Conservation (phyloP, 2,888 invertebrate species). For the Drosophila melanosoma region DNA sequence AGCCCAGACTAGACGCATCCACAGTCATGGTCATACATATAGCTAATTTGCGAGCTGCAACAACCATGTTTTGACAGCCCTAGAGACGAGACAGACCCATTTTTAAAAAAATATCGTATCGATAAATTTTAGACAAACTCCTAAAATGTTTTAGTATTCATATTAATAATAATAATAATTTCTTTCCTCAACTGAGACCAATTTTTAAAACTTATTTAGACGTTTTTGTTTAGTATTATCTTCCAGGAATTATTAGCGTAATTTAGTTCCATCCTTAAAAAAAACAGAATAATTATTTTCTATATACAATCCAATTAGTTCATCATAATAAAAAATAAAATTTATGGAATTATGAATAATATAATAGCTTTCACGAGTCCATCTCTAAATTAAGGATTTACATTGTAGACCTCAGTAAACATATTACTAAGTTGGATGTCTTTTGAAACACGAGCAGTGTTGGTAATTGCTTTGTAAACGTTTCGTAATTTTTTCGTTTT, state of each 20-base stretch:
- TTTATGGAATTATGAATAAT: not conserved
- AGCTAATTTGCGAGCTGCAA: conserved; percentile 50
- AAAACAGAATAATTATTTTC: too few species aligned
- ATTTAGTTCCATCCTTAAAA: not conserved
- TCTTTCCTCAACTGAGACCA: not conserved
- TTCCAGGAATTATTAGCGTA: not conserved
- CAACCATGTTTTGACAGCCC: conserved; percentile 22
- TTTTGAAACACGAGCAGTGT: conserved; percentile 68
- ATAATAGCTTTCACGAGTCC: conserved; percentile 4
- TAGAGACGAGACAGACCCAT: conserved; percentile 29
- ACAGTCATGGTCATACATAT: conserved; percentile 58
- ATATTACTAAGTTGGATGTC: conserved; percentile 31
- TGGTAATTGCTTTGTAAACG: conserved; percentile 77
- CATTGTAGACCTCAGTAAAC: not conserved
- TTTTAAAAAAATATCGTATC: not conserved
- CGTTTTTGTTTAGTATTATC: not conserved
- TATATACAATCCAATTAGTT: not conserved
- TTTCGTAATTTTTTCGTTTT: conserved; percentile 26
- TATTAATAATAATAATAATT: not conserved
- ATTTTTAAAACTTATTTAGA: not conserved
- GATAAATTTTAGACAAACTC: not conserved
- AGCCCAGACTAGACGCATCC: conserved; percentile 44
- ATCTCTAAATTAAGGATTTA: conserved; percentile 35
- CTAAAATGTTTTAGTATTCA: not conserved
- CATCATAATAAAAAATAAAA: not conserved